Conservation (phyloP, 1,140 invertebrate genomes). For the Phortica variegata region DNA sequence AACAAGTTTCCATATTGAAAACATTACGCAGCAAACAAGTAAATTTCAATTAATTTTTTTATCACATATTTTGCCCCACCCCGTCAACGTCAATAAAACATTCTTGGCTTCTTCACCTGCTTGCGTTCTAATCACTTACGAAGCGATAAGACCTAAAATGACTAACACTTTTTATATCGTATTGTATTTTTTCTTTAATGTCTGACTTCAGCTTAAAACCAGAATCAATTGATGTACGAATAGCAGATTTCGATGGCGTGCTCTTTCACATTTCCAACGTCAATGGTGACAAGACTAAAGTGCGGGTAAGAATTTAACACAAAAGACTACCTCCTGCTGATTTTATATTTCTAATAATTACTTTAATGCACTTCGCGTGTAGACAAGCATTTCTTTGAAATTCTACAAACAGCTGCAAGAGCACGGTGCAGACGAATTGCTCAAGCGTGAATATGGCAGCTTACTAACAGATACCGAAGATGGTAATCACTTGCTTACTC, state of each 20-base stretch:
- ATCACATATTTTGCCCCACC: no score
- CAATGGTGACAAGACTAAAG: conserved; percentile 93
- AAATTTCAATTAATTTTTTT: no score
- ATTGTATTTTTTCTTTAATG: no score
- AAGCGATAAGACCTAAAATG: no score
- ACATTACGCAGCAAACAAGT: no score
- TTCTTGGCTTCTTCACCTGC: no score
- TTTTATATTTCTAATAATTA: background rate
- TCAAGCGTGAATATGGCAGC: conserved; percentile 88
- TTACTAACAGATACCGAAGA: conserved; percentile 80
- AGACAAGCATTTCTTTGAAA: conserved; percentile 97
- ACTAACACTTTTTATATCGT: no score
- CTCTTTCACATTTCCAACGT: conserved; percentile 98
- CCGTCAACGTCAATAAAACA: no score
- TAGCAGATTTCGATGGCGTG: conserved; percentile 98
- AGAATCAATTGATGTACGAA: conserved; percentile 89
- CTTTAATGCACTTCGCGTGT: conserved; percentile 33
- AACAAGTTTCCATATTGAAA: no score
- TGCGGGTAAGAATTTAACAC: conserved; percentile 73
- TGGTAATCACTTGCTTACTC: conserved; percentile 66
- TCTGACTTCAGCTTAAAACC: conserved; percentile 78
- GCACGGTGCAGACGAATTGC: conserved; percentile 95
- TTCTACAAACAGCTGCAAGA: conserved; percentile 98
- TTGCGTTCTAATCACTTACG: no score
- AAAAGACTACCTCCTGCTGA: background rate